Percentiles rank a stretch among this genome's conserved stretches.
These are phyloP conservation scores for Notothenia rossii DNA, from an alignment of 2,113 vertebrate genomes.

Conservation along the genomic window DNA sequence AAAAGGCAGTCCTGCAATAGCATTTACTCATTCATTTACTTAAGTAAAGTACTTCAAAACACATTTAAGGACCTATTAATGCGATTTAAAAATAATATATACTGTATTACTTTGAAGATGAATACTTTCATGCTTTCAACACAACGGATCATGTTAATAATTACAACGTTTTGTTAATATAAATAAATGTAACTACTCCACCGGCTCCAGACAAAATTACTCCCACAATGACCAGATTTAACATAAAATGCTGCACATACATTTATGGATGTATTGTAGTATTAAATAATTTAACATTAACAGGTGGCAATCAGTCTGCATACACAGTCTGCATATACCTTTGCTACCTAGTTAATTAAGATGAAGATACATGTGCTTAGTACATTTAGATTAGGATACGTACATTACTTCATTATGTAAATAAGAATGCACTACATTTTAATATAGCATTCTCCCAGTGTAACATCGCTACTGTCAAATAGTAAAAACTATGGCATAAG, in stretches of 20 bases:
- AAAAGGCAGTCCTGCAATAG: background rate
- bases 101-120: background rate
- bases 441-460: background rate
- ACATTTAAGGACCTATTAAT: no score
- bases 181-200: background rate
- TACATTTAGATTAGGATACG: background rate
- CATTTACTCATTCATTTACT: background rate
- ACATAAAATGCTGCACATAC: background rate
- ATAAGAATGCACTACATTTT: background rate
- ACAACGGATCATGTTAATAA: background rate
- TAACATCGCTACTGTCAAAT: background rate
- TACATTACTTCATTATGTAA: background rate
- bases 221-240: background rate
- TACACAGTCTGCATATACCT: background rate
- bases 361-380: background rate
- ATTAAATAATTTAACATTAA: no score
- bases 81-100: no score
- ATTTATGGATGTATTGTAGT: background rate
- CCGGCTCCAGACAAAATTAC: background rate
- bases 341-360: background rate
- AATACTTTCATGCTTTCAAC: background rate
- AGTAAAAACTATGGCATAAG: background rate
- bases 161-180: background rate
- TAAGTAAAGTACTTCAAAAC: background rate
- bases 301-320: no score